A percentile compares a stretch with the other conserved stretches of the same genome.
Evolutionary conservation across 2,888 invertebrate species (phyloP).

Genomic region (Chymomyza procnemis): DNA sequence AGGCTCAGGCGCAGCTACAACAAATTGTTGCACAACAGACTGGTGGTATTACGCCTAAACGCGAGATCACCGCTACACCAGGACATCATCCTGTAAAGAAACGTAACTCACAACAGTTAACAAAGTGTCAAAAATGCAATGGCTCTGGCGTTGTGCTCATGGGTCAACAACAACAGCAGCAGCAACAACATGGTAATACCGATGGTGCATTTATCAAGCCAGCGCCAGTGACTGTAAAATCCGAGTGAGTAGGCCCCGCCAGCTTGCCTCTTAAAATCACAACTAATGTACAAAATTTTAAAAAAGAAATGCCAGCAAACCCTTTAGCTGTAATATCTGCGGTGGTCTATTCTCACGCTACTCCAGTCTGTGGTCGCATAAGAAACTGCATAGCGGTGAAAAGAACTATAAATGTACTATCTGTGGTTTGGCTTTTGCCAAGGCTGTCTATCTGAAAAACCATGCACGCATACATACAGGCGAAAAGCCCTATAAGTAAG

Average conservation of each 20-base stretch:
- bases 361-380: constrained; percentile 93
- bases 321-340: constrained; percentile 92
- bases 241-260: constrained; percentile 70
- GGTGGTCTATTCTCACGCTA: constrained; percentile 90
- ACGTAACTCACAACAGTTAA: constrained; percentile 87
- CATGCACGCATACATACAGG: constrained; percentile 93
- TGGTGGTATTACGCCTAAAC: constrained; percentile 56
- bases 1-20: constrained; percentile 67
- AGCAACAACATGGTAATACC: constrained; percentile 41
- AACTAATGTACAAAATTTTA: constrained; percentile 35
- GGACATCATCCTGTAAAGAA: constrained; percentile 90
- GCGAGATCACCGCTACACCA: constrained; percentile 47
- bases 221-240: constrained; percentile 64
- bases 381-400: constrained; percentile 88
- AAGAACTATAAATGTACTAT: constrained; percentile 94
- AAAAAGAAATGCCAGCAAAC: constrained; percentile 84
- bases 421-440: constrained; percentile 92
- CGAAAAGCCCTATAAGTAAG: constrained; percentile 89
- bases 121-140: constrained; percentile 93
- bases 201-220: constrained; percentile 62
- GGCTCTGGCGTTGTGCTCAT: constrained; percentile 88
- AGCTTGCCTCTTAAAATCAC: background rate
- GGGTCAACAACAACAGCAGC: constrained; percentile 60
- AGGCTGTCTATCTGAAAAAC: constrained; percentile 93
- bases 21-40: constrained; percentile 68